Conservation (phyloP, 2,888 invertebrate genomes). For the Latrodectus hesperus region DNA sequence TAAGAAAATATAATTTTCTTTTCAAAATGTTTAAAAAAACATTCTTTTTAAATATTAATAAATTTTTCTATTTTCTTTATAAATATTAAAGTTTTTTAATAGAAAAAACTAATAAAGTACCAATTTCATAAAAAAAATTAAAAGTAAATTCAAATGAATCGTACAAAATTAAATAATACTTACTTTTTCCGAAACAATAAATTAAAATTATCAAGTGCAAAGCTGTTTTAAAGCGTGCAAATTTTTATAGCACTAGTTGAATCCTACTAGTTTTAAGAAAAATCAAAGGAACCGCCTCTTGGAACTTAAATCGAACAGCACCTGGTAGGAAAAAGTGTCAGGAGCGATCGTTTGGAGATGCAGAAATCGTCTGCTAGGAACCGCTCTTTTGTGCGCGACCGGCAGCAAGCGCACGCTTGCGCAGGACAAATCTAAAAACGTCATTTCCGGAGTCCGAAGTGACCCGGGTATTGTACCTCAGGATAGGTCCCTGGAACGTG, state of each 20-base stretch:
- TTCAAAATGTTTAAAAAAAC: no score
- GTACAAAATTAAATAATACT: no score
- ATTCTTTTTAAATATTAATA: no score
- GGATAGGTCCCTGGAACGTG: slow-evolving; percentile 30
- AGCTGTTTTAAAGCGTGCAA: no score
- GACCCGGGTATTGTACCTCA: slow-evolving; percentile 42
- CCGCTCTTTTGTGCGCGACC: slow-evolving; percentile 22
- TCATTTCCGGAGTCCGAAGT: slow-evolving; percentile 42
- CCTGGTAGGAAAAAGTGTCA: background rate
- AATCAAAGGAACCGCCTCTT: background rate
- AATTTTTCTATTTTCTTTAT: no score
- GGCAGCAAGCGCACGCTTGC: slow-evolving; percentile 32
- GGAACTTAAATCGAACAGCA: background rate
- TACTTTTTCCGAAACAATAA: no score
- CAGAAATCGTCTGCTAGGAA: slow-evolving; percentile 43
- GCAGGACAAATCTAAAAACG: background rate
- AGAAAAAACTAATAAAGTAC: no score
- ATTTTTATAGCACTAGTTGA: background rate
- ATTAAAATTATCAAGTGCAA: no score
- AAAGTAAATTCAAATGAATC: no score
- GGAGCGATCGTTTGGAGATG: slow-evolving; percentile 20
- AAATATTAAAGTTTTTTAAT: no score
- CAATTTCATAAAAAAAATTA: no score
- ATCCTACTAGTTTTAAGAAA: background rate
- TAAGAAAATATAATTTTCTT: no score